phyloP scores from a whole-genome alignment of 1,140 invertebrate species.

The Geopemphigus sp. region DNA sequence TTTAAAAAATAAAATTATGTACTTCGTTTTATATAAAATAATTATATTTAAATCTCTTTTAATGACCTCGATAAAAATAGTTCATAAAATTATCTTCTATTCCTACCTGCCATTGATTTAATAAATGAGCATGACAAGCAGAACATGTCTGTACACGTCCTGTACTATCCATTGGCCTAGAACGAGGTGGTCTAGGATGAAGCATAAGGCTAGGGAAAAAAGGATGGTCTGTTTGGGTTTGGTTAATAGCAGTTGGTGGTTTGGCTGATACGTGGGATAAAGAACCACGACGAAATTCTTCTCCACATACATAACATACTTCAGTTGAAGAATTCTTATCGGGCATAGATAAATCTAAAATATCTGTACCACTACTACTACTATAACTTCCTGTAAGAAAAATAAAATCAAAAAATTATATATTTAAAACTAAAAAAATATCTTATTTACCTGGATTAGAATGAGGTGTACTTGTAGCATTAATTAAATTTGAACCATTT shows the following conservation, averaged over 20 bases:
- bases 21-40: background rate
- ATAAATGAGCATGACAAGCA: constrained; percentile 75
- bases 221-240: constrained; percentile 59
- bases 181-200: constrained; percentile 77
- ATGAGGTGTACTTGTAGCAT: constrained; percentile 44
- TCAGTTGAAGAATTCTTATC: constrained; percentile 86
- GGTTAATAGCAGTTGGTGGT: constrained; percentile 55
- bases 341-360: constrained; percentile 83
- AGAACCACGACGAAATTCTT: constrained; percentile 76
- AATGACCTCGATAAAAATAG: background rate
- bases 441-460: constrained; percentile 46
- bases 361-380: constrained; percentile 61
- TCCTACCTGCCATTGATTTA: constrained; percentile 74
- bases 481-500: constrained; percentile 44
- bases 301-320: constrained; percentile 86
- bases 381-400: constrained; percentile 48
- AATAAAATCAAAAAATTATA: constrained; percentile 25
- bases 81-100: background rate
- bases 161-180: constrained; percentile 78
- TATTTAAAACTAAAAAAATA: background rate
- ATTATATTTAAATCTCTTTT: background rate
- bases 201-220: constrained; percentile 82
- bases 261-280: constrained; percentile 66
- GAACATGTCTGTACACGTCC: constrained; percentile 74
- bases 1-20: background rate